Evolutionary conservation across 2,113 vertebrate species (phyloP).

Genomic region (Abramis brama): DNA sequence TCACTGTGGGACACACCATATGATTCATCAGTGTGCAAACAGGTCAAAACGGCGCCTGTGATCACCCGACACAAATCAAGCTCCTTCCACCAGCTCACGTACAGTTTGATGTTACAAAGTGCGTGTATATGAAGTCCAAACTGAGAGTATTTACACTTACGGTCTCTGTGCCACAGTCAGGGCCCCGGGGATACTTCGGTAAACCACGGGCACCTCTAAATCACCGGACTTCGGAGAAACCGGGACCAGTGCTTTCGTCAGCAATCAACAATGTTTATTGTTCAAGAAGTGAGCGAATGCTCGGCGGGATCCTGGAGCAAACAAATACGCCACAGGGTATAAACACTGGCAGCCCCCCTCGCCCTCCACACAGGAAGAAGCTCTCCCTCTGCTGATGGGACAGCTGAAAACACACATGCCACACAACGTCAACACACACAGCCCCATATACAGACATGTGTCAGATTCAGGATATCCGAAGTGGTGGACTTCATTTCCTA

Average conservation of each 20-base stretch:
- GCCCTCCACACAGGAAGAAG: slow-evolving; percentile 32
- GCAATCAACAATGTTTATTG: slow-evolving; percentile 51
- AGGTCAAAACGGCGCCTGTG: neutral
- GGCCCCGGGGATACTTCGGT: neutral
- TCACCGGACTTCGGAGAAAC: slow-evolving; percentile 16
- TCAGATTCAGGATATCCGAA: slow-evolving; percentile 28
- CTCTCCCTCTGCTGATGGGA: slow-evolving; percentile 9
- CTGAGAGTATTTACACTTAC: slow-evolving; percentile 6
- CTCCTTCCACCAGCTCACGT: neutral
- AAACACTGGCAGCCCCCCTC: slow-evolving; percentile 37
- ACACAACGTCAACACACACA: neutral
- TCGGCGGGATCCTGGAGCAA: slow-evolving; percentile 30
- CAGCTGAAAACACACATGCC: slow-evolving; percentile 18
- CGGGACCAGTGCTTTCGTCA: slow-evolving; percentile 5
- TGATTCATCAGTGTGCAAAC: neutral
- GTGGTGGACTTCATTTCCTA: neutral
- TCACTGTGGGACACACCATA: neutral
- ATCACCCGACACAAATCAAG: slow-evolving; percentile 21
- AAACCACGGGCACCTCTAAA: slow-evolving; percentile 42
- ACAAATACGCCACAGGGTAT: slow-evolving; percentile 44
- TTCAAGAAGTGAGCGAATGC: slow-evolving; percentile 38
- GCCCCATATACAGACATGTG: slow-evolving; percentile 15
- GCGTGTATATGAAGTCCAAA: too few species aligned
- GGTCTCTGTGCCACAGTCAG: neutral
- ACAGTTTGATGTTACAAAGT: neutral